These are phyloP conservation scores for Drosophila buzzatii DNA, from an alignment of 2,888 invertebrate species.

Conservation along the genomic window DNA sequence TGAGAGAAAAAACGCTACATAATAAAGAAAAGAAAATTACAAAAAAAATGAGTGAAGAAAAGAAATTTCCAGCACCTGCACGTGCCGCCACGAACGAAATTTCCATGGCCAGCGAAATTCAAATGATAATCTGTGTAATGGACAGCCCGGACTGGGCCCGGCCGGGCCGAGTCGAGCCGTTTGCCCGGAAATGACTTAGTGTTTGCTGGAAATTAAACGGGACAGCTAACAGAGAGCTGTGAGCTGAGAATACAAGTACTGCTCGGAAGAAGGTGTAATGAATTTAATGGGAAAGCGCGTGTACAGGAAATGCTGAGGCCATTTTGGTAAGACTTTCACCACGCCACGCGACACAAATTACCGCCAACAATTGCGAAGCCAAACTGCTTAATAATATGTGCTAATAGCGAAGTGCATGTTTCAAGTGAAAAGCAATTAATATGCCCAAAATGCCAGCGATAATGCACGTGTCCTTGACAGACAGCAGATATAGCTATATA, in stretches of 20 bases:
- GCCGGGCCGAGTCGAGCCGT: slow-evolving; percentile 29
- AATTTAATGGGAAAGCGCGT: slow-evolving; percentile 77
- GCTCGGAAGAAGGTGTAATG: slow-evolving; percentile 71
- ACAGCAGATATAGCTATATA: not conserved
- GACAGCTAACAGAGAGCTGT: slow-evolving; percentile 22
- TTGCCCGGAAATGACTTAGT: slow-evolving; percentile 78
- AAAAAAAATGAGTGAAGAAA: slow-evolving; percentile 1
- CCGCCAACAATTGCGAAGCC: slow-evolving; percentile 2
- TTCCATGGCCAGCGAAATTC: slow-evolving; percentile 60
- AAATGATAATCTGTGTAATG: slow-evolving; percentile 78
- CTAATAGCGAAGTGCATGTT: slow-evolving; percentile 22
- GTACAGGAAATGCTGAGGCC: slow-evolving; percentile 55
- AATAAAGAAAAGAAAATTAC: slow-evolving; percentile 10
- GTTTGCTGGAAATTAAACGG: slow-evolving; percentile 73
- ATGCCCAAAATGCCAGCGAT: slow-evolving; percentile 42
- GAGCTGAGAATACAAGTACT: too few species aligned
- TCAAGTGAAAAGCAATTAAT: slow-evolving; percentile 39
- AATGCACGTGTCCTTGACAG: slow-evolving; percentile 30
- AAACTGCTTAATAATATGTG: slow-evolving; percentile 56
- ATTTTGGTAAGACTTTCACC: slow-evolving; percentile 26
- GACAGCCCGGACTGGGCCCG: slow-evolving; percentile 43
- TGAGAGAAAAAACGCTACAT: not conserved
- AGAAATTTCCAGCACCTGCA: slow-evolving; percentile 39
- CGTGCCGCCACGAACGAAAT: slow-evolving; percentile 44
- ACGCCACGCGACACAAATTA: slow-evolving; percentile 60